These are phyloP conservation scores for Orchestia grillus DNA, from an alignment of 1,140 invertebrate genomes.

Conservation along the genomic window DNA sequence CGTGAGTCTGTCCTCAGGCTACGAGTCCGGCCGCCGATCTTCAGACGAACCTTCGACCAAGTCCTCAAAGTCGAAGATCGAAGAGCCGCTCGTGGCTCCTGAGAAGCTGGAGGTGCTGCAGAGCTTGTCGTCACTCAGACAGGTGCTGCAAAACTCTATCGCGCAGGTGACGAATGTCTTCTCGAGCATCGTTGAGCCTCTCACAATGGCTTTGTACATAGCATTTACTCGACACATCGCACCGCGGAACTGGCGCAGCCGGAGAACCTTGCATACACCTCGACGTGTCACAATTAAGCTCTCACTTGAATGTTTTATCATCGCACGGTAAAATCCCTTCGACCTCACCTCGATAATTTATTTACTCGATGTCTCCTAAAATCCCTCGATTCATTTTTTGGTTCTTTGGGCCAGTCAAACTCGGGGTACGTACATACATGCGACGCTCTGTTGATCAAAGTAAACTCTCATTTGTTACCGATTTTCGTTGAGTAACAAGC, in stretches of 20 bases:
- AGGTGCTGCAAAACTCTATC: constrained; percentile 46
- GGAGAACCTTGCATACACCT: neutral
- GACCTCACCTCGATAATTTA: too few species aligned
- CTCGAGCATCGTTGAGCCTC: neutral
- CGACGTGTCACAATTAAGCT: neutral
- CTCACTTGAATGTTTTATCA: neutral
- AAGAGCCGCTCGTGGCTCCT: neutral
- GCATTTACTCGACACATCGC: neutral
- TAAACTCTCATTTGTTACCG: neutral
- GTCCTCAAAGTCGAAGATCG: neutral
- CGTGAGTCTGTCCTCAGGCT: neutral
- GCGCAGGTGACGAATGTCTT: constrained; percentile 5
- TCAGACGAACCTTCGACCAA: neutral
- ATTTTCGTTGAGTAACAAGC: neutral
- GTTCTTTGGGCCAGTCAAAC: neutral
- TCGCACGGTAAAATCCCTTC: neutral
- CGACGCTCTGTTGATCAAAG: neutral
- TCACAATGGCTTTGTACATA: neutral
- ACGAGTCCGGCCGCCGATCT: constrained; percentile 28
- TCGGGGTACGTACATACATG: neutral
- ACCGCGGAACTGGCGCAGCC: neutral
- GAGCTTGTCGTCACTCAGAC: constrained; percentile 21
- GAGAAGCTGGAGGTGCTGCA: constrained; percentile 7
- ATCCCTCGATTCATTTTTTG: neutral
- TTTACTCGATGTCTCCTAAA: too few species aligned